Evolutionary conservation across 2,888 invertebrate genomes (phyloP).

Genomic region (Tenthredo mesomela): DNA sequence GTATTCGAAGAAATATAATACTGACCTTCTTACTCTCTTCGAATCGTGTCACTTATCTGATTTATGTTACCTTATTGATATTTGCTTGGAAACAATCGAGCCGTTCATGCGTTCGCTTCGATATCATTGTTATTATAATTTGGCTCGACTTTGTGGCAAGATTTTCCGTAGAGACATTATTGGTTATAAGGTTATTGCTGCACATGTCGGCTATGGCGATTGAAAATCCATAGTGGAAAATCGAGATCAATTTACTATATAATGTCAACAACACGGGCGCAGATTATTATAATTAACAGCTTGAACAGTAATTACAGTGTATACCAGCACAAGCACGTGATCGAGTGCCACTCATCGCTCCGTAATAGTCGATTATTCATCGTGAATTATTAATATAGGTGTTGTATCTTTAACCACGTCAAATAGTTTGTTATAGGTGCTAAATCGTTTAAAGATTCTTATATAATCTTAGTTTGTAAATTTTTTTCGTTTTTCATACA

Average conservation of each 20-base stretch:
- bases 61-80: neutral
- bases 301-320: constrained; percentile 36
- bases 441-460: neutral
- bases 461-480: neutral
- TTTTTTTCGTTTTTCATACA: neutral
- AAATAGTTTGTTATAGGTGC: constrained; percentile 3
- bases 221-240: neutral
- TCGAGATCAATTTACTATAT: constrained; percentile 28
- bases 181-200: neutral
- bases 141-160: neutral
- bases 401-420: neutral
- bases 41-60: neutral
- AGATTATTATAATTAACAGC: constrained; percentile 36
- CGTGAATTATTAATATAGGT: constrained; percentile 36
- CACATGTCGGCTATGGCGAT: constrained; percentile 1
- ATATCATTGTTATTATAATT: constrained; percentile 4
- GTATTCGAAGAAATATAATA: neutral
- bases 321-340: constrained; percentile 17
- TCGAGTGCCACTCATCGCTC: constrained; percentile 46
- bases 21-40: neutral
- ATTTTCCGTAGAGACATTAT: neutral
- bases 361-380: constrained; percentile 39
- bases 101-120: neutral
- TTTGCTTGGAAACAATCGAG: neutral
- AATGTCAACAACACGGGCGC: constrained; percentile 27